Conservation (phyloP, 2,888 invertebrate genomes). For the Chalcis sispes region DNA sequence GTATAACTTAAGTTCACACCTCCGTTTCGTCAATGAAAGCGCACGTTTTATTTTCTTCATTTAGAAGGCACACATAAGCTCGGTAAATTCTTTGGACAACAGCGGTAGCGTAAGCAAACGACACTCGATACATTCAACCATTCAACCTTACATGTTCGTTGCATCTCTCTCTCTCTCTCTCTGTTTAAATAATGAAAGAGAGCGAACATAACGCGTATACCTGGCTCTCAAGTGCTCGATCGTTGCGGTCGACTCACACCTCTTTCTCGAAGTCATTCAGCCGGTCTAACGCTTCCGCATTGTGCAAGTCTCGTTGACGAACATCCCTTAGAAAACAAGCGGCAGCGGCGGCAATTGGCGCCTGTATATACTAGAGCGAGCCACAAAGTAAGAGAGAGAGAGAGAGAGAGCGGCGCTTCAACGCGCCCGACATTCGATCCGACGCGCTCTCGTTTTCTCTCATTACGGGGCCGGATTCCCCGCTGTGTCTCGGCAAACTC, state of each 20-base stretch:
- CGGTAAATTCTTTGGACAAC: too few relatives aligned
- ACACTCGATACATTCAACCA: too few relatives aligned
- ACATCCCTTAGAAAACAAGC: background rate
- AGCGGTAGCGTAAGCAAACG: too few relatives aligned
- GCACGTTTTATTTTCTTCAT: too few relatives aligned
- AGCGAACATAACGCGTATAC: background rate
- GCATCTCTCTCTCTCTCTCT: background rate
- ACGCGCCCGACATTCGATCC: slow-evolving; percentile 53
- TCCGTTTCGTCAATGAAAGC: too few relatives aligned
- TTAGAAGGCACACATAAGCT: too few relatives aligned
- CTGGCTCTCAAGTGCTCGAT: slow-evolving; percentile 2
- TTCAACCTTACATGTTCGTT: background rate
- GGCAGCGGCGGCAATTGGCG: too few relatives aligned
- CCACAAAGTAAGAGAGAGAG: slow-evolving; percentile 30
- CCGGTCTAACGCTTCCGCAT: background rate
- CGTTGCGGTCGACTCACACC: too few relatives aligned
- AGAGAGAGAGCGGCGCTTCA: slow-evolving; percentile 22
- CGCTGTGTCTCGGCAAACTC: background rate
- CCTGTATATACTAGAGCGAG: background rate
- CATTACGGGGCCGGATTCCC: slow-evolving; percentile 48
- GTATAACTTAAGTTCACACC: too few relatives aligned
- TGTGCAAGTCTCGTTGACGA: background rate
- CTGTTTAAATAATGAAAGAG: slow-evolving; percentile 22
- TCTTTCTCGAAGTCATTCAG: too few relatives aligned
- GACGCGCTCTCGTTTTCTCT: slow-evolving; percentile 57